Conservation (phyloP, 2,888 invertebrate species). For the Leucophenga montana region DNA sequence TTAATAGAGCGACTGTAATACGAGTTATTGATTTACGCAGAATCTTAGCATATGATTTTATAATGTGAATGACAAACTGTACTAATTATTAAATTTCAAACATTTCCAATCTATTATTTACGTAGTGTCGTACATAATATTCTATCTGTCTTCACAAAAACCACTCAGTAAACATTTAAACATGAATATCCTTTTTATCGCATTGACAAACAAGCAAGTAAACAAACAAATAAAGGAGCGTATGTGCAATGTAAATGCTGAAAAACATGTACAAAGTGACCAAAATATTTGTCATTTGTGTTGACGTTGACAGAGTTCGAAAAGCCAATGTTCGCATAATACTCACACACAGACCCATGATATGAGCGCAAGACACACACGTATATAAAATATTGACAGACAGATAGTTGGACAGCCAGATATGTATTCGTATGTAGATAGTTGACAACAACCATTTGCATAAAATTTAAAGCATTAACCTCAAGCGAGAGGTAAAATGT, state of each 20-base stretch:
- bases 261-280: not conserved
- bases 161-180: not conserved
- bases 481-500: too few relatives aligned
- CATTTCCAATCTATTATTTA: not conserved
- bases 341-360: not conserved
- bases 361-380: not conserved
- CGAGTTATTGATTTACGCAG: too few relatives aligned
- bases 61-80: too few relatives aligned
- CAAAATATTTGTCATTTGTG: too few relatives aligned
- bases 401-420: not conserved
- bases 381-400: constrained; percentile 2
- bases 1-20: too few relatives aligned
- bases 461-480: not conserved
- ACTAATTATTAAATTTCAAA: too few relatives aligned
- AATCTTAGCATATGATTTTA: too few relatives aligned
- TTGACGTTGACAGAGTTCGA: too few relatives aligned
- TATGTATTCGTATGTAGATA: too few relatives aligned
- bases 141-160: too few relatives aligned
- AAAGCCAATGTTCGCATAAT: not conserved
- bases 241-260: constrained; percentile 50
- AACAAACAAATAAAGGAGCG: constrained; percentile 43
- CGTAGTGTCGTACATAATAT: too few relatives aligned
- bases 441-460: not conserved
- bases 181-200: not conserved
- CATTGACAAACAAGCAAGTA: constrained; percentile 1